These are phyloP conservation scores for Caenorhabditis brenneri DNA, from an alignment of 1,140 invertebrate species.

Conservation along the genomic window DNA sequence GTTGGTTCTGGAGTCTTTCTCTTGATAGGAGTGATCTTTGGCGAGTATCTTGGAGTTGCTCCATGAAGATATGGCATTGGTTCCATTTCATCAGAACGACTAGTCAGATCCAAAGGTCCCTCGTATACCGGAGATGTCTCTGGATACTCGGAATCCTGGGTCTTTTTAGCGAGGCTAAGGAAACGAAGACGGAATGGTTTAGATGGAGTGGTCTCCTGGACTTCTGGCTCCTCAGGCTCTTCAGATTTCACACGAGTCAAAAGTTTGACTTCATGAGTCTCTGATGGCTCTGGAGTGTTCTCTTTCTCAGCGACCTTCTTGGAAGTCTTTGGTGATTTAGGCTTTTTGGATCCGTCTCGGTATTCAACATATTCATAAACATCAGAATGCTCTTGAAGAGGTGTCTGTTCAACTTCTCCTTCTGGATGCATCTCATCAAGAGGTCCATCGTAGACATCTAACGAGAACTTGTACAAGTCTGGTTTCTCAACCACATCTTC, in stretches of 20 bases:
- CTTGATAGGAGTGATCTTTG: neutral
- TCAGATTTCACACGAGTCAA: neutral
- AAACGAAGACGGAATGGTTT: slow-evolving; percentile 9
- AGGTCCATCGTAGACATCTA: slow-evolving; percentile 51
- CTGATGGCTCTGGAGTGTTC: neutral
- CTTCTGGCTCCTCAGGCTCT: neutral
- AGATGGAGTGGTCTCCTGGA: neutral
- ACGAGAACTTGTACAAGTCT: slow-evolving; percentile 13
- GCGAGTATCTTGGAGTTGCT: neutral
- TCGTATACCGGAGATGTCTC: slow-evolving; percentile 14
- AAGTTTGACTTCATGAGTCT: slow-evolving; percentile 5
- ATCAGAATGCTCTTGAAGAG: slow-evolving; percentile 19
- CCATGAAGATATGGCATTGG: slow-evolving; percentile 21
- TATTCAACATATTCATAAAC: slow-evolving; percentile 43
- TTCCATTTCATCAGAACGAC: slow-evolving; percentile 51
- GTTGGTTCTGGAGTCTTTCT: neutral
- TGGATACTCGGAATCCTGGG: neutral
- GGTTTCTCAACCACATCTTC: slow-evolving; percentile 61
- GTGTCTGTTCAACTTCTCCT: slow-evolving; percentile 26
- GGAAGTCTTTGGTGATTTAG: neutral
- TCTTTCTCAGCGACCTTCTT: slow-evolving; percentile 36
- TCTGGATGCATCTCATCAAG: slow-evolving; percentile 47
- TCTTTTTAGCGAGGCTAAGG: neutral
- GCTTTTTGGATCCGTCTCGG: neutral
- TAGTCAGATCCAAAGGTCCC: slow-evolving; percentile 50